These are phyloP conservation scores for Lepeophtheirus salmonis DNA, from an alignment of 1,140 invertebrate species.

Conservation along the genomic window DNA sequence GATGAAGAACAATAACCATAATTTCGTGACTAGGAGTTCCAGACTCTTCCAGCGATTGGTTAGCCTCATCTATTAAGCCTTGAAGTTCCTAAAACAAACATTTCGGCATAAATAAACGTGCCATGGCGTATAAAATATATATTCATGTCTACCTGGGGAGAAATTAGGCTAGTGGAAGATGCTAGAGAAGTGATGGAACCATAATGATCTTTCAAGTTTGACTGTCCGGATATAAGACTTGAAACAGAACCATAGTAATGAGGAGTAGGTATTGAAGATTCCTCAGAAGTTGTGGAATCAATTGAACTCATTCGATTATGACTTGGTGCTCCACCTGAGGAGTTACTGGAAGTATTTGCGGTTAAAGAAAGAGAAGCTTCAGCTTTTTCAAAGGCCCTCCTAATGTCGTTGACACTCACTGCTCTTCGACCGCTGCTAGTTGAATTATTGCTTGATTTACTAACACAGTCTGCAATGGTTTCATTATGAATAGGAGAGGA, in stretches of 20 bases:
- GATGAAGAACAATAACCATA: constrained; percentile 38
- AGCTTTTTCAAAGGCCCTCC: constrained; percentile 38
- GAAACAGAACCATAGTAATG: constrained; percentile 27
- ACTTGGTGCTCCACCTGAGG: constrained; percentile 15
- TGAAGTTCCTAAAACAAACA: constrained; percentile 32
- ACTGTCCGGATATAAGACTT: constrained; percentile 26
- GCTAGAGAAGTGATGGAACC: constrained; percentile 41
- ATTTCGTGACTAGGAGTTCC: constrained; percentile 34
- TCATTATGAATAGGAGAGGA: background rate
- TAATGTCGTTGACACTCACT: constrained; percentile 31
- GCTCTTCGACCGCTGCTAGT: constrained; percentile 17
- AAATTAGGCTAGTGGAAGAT: constrained; percentile 41
- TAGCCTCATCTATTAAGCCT: constrained; percentile 41
- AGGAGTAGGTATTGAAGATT: constrained; percentile 26
- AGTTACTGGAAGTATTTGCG: constrained; percentile 13
- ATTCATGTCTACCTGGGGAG: constrained; percentile 33
- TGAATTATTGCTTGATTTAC: too few species aligned
- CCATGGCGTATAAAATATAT: background rate
- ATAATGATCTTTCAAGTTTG: constrained; percentile 33
- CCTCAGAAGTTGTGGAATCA: constrained; percentile 33
- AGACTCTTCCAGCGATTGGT: constrained; percentile 37
- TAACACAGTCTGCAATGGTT: too few species aligned
- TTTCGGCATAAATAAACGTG: background rate
- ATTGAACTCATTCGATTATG: constrained; percentile 32
- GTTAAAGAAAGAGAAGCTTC: constrained; percentile 24